Conservation (phyloP, 2,797 vertebrate genomes). For the Thaleichthys pacificus region DNA sequence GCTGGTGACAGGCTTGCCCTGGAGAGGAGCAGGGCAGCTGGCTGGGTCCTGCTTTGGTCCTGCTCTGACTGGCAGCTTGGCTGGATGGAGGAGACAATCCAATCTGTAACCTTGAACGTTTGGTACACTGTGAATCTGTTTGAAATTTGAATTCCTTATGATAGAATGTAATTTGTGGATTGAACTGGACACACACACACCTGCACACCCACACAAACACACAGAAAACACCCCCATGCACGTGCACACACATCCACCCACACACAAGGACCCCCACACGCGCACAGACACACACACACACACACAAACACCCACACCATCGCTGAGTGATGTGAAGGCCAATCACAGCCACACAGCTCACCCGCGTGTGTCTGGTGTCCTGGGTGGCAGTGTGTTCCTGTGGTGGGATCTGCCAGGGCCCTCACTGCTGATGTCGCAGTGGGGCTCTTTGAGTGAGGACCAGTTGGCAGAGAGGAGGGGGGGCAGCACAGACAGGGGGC, state of each 20-base stretch:
- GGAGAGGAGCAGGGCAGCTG: no score
- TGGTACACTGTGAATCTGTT: no score
- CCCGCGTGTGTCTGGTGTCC: conserved; percentile 40
- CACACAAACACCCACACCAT: no score
- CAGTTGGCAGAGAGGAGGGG: conserved; percentile 51
- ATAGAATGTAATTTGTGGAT: neutral
- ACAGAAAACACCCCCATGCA: neutral
- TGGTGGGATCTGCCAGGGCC: conserved; percentile 63
- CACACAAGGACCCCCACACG: no score
- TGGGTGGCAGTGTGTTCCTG: conserved; percentile 46
- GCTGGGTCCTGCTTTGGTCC: no score
- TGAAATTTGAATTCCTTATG: neutral
- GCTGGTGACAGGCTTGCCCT: no score
- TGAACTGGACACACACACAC: neutral
- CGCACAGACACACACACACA: no score
- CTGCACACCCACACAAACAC: neutral
- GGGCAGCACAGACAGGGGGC: conserved; percentile 27
- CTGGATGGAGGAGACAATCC: no score
- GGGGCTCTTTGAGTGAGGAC: conserved; percentile 58
- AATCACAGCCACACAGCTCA: neutral
- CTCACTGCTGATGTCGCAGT: conserved; percentile 66
- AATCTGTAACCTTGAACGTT: no score
- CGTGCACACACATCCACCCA: no score
- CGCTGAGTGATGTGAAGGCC: no score
- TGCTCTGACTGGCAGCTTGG: no score